Percentiles rank a stretch among this genome's conserved stretches.
phyloP scores from a whole-genome alignment of 1,140 invertebrate genomes.

The Homarus americanus region DNA sequence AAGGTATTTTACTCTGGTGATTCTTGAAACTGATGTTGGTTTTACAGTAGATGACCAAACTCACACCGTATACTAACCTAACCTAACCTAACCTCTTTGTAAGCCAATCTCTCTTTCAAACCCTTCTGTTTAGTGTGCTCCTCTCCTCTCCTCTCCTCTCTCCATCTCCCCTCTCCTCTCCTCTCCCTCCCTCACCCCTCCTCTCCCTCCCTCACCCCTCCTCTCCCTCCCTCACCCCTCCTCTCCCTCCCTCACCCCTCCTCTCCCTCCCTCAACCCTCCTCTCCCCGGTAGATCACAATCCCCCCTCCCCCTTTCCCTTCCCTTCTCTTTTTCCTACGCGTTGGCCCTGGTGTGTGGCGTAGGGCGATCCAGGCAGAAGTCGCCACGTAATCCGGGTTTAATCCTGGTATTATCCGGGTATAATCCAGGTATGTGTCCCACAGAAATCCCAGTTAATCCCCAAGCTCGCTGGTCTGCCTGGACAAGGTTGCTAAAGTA shows the following conservation, averaged over 20 bases:
- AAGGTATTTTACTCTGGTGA: no score
- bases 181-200: not conserved
- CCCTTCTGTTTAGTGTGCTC: not conserved
- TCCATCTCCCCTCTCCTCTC: not conserved
- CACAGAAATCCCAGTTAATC: constrained; percentile 61
- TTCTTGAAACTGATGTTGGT: no score
- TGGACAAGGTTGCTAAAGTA: no score
- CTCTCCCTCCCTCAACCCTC: not conserved
- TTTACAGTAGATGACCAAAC: no score
- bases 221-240: not conserved
- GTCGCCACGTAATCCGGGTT: constrained; percentile 45
- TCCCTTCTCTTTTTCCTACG: constrained; percentile 18
- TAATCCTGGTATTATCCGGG: constrained; percentile 44
- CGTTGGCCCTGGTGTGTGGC: constrained; percentile 37
- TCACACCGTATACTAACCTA: no score
- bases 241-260: not conserved
- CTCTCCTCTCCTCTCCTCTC: constrained; percentile 12
- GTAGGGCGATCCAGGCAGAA: constrained; percentile 37
- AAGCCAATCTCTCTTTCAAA: no score
- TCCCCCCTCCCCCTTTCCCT: not conserved
- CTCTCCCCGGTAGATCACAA: constrained; percentile 4
- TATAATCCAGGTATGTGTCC: constrained; percentile 50
- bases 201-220: not conserved
- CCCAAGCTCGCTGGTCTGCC: not conserved
- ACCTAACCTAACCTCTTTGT: no score